Evolutionary conservation across 2,113 vertebrate species (phyloP).

Genomic region (Poeciliopsis turrubarensis): DNA sequence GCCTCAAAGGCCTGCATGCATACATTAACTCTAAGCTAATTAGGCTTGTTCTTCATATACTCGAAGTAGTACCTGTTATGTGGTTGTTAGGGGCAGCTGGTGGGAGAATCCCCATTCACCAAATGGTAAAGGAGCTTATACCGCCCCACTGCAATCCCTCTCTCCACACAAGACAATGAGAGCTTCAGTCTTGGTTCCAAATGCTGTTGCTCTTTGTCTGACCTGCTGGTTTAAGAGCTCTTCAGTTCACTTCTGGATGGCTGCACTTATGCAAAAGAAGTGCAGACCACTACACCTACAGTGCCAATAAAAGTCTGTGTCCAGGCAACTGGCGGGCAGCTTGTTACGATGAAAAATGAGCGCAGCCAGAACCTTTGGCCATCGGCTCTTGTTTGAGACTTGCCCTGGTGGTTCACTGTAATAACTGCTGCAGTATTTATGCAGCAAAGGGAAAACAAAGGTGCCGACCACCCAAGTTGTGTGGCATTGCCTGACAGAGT

Average conservation of each 20-base stretch:
- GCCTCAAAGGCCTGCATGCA: conserved; percentile 61
- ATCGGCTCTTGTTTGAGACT: conserved; percentile 18
- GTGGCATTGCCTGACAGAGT: conserved; percentile 48
- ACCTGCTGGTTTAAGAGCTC: conserved; percentile 46
- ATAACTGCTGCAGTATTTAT: conserved; percentile 48
- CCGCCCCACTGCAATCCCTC: conserved; percentile 47
- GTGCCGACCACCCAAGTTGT: conserved; percentile 75
- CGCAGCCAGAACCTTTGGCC: background rate
- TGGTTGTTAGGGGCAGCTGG: conserved; percentile 68
- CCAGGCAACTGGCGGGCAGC: conserved; percentile 64
- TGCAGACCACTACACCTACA: conserved; percentile 54
- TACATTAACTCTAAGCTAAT: conserved; percentile 71
- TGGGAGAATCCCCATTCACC: conserved; percentile 55
- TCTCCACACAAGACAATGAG: conserved; percentile 56
- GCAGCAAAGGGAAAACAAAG: conserved; percentile 38
- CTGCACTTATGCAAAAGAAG: conserved; percentile 57
- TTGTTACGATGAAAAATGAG: conserved; percentile 42
- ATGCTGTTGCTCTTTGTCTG: conserved; percentile 54
- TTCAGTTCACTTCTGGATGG: conserved; percentile 66
- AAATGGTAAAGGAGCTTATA: conserved; percentile 57
- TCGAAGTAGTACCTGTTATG: conserved; percentile 33
- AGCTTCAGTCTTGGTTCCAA: conserved; percentile 68
- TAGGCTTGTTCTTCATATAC: conserved; percentile 36
- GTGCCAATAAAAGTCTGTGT: conserved; percentile 41
- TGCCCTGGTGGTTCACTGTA: conserved; percentile 21